These are phyloP conservation scores for Peucedramus taeniatus DNA, from an alignment of 2,113 vertebrate species.

Conservation along the genomic window DNA sequence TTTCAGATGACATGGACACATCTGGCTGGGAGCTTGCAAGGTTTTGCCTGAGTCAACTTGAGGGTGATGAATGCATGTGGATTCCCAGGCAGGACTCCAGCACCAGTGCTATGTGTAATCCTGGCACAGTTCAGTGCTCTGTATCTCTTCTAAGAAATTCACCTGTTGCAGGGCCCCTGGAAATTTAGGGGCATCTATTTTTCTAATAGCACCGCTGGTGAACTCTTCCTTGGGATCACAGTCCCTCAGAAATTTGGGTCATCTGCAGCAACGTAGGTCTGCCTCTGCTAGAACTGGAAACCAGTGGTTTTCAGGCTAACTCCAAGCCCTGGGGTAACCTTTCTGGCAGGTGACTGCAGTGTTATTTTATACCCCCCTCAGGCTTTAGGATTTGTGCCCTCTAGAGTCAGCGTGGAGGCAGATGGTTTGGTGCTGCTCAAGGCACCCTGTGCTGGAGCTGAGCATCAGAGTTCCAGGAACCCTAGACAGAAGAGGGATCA, in stretches of 20 bases:
- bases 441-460: neutral
- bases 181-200: neutral
- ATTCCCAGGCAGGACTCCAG: neutral
- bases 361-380: neutral
- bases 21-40: neutral
- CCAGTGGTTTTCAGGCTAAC: neutral
- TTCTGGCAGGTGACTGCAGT: neutral
- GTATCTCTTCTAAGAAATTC: neutral
- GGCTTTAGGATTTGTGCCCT: neutral
- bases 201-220: neutral
- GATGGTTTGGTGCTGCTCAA: neutral
- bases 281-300: neutral
- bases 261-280: neutral
- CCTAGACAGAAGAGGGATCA: fast-evolving
- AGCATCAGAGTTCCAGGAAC: neutral
- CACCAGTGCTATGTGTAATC: neutral
- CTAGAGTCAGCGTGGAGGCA: neutral
- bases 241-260: neutral
- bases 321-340: neutral
- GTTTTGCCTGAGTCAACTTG: neutral
- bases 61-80: neutral
- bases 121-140: neutral
- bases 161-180: neutral
- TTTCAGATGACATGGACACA: neutral
- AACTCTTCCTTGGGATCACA: neutral